phyloP scores from a whole-genome alignment of 2,888 invertebrate genomes.

The Stenotaenia linearis region DNA sequence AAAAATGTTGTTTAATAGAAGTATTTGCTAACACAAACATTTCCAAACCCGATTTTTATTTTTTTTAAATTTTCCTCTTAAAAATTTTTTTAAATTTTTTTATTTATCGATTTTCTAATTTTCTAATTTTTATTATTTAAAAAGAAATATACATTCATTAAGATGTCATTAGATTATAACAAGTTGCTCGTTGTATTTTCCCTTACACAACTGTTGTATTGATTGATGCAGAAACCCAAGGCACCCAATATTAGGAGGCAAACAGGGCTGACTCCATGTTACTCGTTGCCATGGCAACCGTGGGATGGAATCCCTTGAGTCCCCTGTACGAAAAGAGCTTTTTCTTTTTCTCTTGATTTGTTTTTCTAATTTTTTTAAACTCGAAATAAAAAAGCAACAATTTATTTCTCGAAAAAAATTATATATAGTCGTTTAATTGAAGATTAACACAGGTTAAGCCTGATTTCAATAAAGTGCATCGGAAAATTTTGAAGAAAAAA shows the following conservation, averaged over 20 bases:
- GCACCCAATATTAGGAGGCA: conserved; percentile 4
- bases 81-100: neutral
- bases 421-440: too few relatives aligned
- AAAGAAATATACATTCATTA: too few relatives aligned
- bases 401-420: too few relatives aligned
- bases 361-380: neutral
- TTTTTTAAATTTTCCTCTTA: neutral
- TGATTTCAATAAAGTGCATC: too few relatives aligned
- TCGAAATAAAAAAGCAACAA: too few relatives aligned
- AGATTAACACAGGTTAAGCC: too few relatives aligned
- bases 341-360: neutral
- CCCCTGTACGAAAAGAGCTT: neutral
- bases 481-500: too few relatives aligned
- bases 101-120: neutral
- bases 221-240: conserved; percentile 9
- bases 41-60: neutral
- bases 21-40: too few relatives aligned
- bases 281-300: neutral
- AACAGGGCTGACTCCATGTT: conserved; percentile 9
- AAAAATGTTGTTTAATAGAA: too few relatives aligned
- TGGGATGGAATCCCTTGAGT: conserved; percentile 9
- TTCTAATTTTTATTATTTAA: too few relatives aligned
- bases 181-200: neutral
- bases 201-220: neutral
- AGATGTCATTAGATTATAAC: neutral